Conservation (phyloP, 2,888 invertebrate genomes). For the Lycia hirtaria region DNA sequence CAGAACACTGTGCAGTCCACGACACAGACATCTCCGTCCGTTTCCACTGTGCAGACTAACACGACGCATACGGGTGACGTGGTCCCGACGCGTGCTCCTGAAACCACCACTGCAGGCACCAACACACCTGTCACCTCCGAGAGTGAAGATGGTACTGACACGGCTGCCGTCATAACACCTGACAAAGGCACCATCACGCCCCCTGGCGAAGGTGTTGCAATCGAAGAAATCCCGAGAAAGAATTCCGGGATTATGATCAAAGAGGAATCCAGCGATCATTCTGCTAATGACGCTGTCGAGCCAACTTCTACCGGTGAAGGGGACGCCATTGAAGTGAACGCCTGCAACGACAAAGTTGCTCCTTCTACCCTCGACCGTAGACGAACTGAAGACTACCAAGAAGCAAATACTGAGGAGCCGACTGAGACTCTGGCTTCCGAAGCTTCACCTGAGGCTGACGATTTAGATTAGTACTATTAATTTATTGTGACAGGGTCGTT, state of each 20-base stretch:
- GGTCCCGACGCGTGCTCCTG: constrained; percentile 53
- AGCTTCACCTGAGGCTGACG: constrained; percentile 70
- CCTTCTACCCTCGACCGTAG: constrained; percentile 70
- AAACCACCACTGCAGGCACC: constrained; percentile 60
- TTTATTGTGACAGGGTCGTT: constrained; percentile 42
- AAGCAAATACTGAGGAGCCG: constrained; percentile 25
- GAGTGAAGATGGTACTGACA: constrained; percentile 46
- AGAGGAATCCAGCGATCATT: constrained; percentile 49
- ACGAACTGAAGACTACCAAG: constrained; percentile 53
- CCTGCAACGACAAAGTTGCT: constrained; percentile 43
- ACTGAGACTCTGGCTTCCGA: constrained; percentile 53
- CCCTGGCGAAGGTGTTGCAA: constrained; percentile 58
- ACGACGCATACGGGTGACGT: constrained; percentile 77
- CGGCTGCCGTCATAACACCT: constrained; percentile 36
- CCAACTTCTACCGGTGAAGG: constrained; percentile 48
- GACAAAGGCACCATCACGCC: constrained; percentile 54
- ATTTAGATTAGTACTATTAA: constrained; percentile 67
- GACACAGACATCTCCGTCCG: constrained; percentile 77
- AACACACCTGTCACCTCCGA: constrained; percentile 55
- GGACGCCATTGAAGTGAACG: constrained; percentile 43
- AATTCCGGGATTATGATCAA: constrained; percentile 50
- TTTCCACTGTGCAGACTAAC: constrained; percentile 77
- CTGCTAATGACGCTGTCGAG: constrained; percentile 46
- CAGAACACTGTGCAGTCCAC: constrained; percentile 81
- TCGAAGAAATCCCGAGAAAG: constrained; percentile 70